Evolutionary conservation across 2,113 vertebrate genomes (phyloP).

Genomic region (Callorhinus ursinus): DNA sequence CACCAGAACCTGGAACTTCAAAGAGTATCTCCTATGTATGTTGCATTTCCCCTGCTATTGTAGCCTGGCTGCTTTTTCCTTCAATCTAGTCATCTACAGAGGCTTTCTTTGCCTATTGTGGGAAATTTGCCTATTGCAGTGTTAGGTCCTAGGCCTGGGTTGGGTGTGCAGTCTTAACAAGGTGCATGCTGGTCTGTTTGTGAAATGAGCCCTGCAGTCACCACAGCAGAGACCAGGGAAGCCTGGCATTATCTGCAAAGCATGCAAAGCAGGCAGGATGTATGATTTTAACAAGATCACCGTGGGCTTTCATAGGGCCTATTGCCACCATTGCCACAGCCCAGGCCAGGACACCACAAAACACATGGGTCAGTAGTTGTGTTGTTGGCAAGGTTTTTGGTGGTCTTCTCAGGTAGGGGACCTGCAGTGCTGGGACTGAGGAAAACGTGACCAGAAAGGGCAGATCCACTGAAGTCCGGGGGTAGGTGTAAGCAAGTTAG

Average conservation of each 20-base stretch:
- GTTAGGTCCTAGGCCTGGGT: background rate
- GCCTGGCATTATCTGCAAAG: background rate
- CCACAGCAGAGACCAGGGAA: background rate
- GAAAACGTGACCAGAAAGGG: background rate
- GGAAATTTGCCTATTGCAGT: background rate
- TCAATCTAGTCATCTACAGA: background rate
- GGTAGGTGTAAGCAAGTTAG: background rate
- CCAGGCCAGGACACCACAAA: background rate
- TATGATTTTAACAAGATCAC: background rate
- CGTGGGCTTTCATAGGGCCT: background rate
- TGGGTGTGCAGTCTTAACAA: background rate
- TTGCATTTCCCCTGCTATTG: background rate
- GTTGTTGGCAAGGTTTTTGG: background rate
- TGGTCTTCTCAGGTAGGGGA: background rate
- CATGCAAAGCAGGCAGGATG: background rate
- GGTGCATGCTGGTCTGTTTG: background rate
- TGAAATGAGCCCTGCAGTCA: background rate
- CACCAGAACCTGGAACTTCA: background rate
- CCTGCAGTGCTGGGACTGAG: background rate
- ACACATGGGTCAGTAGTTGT: background rate
- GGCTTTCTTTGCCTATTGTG: background rate
- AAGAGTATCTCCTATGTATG: background rate
- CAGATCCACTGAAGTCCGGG: background rate
- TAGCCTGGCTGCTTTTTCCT: background rate
- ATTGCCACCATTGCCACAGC: background rate